A percentile compares a stretch with the other conserved stretches of the same genome.
Evolutionary conservation across 1,140 invertebrate genomes (phyloP).

Genomic region (Drosophila neocordata): DNA sequence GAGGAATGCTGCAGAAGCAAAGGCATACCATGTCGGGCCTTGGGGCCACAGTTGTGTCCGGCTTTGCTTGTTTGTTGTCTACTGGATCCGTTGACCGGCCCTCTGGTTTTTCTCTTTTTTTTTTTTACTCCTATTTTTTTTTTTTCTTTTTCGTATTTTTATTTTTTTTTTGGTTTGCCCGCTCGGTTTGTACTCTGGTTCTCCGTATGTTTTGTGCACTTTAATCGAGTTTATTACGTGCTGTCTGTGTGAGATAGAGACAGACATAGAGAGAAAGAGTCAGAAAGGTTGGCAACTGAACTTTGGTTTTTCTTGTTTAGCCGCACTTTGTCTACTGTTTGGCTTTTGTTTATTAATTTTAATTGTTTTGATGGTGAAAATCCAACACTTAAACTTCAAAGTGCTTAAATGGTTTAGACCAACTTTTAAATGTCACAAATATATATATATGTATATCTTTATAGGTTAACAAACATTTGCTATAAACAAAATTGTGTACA

Average conservation of each 20-base stretch:
- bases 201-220: slow-evolving; percentile 70
- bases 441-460: too few relatives aligned
- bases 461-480: too few relatives aligned
- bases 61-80: slow-evolving; percentile 20
- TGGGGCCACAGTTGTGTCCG: slow-evolving; percentile 19
- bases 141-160: background rate
- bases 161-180: slow-evolving; percentile 16
- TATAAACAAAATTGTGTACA: too few relatives aligned
- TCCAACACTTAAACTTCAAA: slow-evolving; percentile 1
- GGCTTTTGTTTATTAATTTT: slow-evolving; percentile 17
- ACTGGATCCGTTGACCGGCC: slow-evolving; percentile 17
- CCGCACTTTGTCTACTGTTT: background rate
- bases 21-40: slow-evolving; percentile 5
- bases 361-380: slow-evolving; percentile 8
- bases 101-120: background rate
- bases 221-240: slow-evolving; percentile 78
- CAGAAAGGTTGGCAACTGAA: slow-evolving; percentile 3
- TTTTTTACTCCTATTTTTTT: background rate
- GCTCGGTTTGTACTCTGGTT: slow-evolving; percentile 60
- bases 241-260: slow-evolving; percentile 3
- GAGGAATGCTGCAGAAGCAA: slow-evolving; percentile 11
- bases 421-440: background rate
- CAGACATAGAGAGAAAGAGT: background rate
- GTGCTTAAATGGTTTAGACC: slow-evolving; percentile 4
- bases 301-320: background rate